phyloP scores from a whole-genome alignment of 2,888 invertebrate species.

The Zaprionus lineosus region DNA sequence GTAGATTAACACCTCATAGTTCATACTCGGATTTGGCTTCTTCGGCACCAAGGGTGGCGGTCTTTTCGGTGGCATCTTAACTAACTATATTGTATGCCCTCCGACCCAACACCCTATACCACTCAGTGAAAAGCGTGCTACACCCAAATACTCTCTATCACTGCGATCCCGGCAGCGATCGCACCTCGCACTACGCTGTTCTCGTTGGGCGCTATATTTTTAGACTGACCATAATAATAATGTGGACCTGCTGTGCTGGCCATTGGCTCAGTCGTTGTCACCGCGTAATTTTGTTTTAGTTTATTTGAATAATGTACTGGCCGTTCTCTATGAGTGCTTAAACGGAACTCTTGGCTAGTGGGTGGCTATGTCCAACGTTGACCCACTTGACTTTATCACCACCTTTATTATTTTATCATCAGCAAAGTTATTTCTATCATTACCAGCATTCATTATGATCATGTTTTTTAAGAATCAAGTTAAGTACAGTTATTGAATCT shows the following conservation, averaged over 20 bases:
- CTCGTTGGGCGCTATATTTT: slow-evolving; percentile 76
- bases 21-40: slow-evolving; percentile 90
- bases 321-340: slow-evolving; percentile 59
- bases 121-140: background rate
- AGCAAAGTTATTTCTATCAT: too few species aligned
- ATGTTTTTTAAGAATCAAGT: too few species aligned
- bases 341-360: too few species aligned
- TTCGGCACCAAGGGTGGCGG: slow-evolving; percentile 75
- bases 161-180: slow-evolving; percentile 33
- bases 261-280: slow-evolving; percentile 32
- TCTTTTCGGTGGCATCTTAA: slow-evolving; percentile 75
- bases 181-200: slow-evolving; percentile 44
- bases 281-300: slow-evolving; percentile 40
- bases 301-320: slow-evolving; percentile 65
- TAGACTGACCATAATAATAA: slow-evolving; percentile 79
- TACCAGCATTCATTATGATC: too few species aligned
- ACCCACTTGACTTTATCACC: too few species aligned
- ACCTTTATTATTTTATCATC: too few species aligned
- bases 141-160: slow-evolving; percentile 11
- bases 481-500: too few species aligned
- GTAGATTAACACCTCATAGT: slow-evolving; percentile 92
- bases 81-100: slow-evolving; percentile 9
- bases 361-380: too few species aligned
- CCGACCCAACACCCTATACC: background rate
- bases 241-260: slow-evolving; percentile 54